Percentiles rank a stretch among this genome's conserved stretches.
Evolutionary conservation across 2,797 vertebrate species (phyloP).

Genomic region (Rhabdophis nuchalis): DNA sequence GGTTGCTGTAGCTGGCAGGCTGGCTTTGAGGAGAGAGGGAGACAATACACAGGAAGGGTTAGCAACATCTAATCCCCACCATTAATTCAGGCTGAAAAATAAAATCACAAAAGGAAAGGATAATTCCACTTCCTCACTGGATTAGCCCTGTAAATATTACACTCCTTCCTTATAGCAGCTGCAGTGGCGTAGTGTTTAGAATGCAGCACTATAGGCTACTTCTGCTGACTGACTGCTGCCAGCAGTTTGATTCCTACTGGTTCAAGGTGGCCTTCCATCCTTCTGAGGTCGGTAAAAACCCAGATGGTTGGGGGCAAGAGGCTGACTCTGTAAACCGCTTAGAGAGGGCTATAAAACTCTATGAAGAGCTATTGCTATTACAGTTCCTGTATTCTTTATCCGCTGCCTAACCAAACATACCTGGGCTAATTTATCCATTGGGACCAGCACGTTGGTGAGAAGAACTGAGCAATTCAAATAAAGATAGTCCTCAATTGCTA

Average conservation of each 20-base stretch:
- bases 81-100: not conserved
- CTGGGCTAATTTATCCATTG: not conserved
- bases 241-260: not conserved
- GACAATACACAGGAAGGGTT: constrained; percentile 22
- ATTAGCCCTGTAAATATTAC: not conserved
- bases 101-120: not conserved
- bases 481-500: not conserved
- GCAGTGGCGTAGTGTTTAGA: not conserved
- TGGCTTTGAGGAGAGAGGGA: constrained; percentile 60
- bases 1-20: constrained; percentile 65
- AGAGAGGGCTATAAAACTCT: no score
- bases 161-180: not conserved
- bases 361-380: not conserved
- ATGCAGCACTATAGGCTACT: not conserved
- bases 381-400: not conserved
- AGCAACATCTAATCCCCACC: not conserved
- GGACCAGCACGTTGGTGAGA: not conserved
- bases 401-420: not conserved
- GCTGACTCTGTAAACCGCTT: no score
- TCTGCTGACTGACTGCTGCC: not conserved
- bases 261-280: not conserved
- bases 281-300: no score
- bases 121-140: not conserved
- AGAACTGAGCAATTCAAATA: not conserved
- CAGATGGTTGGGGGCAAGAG: no score